Conservation (phyloP, 2,113 vertebrate genomes). For the Globicephala melas region DNA sequence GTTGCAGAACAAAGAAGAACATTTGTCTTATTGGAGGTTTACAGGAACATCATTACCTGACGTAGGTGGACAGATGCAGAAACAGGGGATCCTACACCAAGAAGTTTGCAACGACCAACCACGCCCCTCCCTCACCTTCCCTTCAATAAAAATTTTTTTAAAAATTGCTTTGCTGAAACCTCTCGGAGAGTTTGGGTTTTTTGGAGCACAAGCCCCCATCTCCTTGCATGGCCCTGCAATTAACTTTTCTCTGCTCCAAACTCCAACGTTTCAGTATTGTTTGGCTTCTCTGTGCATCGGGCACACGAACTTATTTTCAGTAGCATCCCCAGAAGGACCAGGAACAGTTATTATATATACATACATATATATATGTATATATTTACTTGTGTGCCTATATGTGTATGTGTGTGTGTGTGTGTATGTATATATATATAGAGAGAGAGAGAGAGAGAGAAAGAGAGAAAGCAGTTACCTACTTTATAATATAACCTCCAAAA, state of each 20-base stretch:
- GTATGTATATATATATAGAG: not conserved
- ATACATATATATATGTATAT: not conserved
- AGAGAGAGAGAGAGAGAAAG: not conserved
- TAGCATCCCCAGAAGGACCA: not conserved
- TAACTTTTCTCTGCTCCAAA: not conserved
- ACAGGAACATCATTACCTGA: not conserved
- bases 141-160: too few relatives aligned
- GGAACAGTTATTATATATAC: not conserved
- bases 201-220: not conserved
- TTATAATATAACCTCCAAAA: not conserved
- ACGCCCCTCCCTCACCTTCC: not conserved
- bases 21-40: not conserved
- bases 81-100: not conserved
- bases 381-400: not conserved
- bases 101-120: not conserved
- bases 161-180: not conserved
- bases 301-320: not conserved
- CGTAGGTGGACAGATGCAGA: not conserved
- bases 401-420: not conserved
- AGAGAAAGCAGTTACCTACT: not conserved
- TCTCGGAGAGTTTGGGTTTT: not conserved
- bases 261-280: not conserved
- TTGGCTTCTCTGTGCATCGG: not conserved
- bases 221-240: not conserved
- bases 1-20: not conserved